Evolutionary conservation across 30 jellyfish, hydroid and myxozoan species (phyloP).

Genomic region (Sanderia malayensis): DNA sequence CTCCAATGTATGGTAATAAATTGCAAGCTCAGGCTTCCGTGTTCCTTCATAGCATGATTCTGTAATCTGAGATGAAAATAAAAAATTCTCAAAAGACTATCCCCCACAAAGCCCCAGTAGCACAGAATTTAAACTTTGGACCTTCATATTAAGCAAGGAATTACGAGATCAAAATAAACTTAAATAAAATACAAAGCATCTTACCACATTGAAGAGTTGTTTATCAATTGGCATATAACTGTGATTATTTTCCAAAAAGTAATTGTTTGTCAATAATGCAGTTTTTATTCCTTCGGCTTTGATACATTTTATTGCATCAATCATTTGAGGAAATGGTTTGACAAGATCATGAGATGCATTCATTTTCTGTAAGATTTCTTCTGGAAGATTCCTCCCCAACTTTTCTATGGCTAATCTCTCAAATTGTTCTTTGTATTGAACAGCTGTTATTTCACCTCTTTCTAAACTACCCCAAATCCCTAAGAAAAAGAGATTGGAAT

Average conservation of each 20-base stretch:
- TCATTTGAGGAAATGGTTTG: constrained; percentile 67
- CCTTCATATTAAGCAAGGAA: no score
- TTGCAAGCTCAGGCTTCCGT: constrained; percentile 79
- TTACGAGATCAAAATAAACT: no score
- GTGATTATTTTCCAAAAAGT: constrained; percentile 15
- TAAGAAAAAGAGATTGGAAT: no score
- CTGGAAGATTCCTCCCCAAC: constrained; percentile 60
- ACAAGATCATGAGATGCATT: constrained; percentile 1
- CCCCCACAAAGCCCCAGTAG: no score
- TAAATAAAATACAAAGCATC: constrained; percentile 5
- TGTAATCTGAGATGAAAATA: constrained; percentile 36
- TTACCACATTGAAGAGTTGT: constrained; percentile 73
- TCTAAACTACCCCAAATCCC: constrained; percentile 84
- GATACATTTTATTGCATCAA: constrained; percentile 65
- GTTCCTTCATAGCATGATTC: constrained; percentile 74
- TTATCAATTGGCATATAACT: constrained; percentile 50
- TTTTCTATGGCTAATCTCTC: constrained; percentile 28
- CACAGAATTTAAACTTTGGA: no score
- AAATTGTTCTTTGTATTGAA: constrained; percentile 45
- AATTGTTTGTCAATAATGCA: constrained; percentile 79
- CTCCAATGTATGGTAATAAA: constrained; percentile 60
- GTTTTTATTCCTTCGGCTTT: constrained; percentile 80
- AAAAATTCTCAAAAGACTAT: not conserved
- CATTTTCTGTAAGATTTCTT: constrained; percentile 49
- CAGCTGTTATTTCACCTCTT: constrained; percentile 70